phyloP scores from a whole-genome alignment of 1,140 invertebrate genomes.

The Paramacrobiotus metropolitanus region DNA sequence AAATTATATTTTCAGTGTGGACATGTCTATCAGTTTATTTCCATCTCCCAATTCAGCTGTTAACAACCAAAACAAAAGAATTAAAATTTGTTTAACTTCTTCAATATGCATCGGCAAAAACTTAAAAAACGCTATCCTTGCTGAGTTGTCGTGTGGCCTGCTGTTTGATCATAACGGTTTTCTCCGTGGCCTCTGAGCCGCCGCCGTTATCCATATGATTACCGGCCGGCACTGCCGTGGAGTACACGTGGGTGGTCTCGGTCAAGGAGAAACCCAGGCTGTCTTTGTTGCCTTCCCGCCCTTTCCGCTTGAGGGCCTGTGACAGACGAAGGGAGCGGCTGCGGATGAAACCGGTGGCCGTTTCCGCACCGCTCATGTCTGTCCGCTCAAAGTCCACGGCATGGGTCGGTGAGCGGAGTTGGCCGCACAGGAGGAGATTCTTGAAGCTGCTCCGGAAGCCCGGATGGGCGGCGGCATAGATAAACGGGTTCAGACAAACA shows the following conservation, averaged over 20 bases:
- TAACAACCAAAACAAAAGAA: too few species aligned
- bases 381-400: not conserved
- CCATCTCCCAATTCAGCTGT: too few species aligned
- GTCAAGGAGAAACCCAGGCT: too few species aligned
- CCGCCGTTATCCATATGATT: not conserved
- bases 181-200: not conserved
- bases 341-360: not conserved
- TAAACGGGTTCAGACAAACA: constrained; percentile 76
- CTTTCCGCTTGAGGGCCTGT: not conserved
- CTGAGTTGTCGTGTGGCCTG: not conserved
- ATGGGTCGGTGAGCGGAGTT: not conserved
- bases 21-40: too few species aligned
- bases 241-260: too few species aligned
- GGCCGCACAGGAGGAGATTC: not conserved
- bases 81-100: too few species aligned
- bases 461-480: constrained; percentile 41
- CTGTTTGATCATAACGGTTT: too few species aligned
- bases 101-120: too few species aligned
- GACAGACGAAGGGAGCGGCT: not conserved
- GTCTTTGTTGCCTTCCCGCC: not conserved
- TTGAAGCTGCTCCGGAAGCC: constrained; percentile 4
- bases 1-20: too few species aligned
- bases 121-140: not conserved
- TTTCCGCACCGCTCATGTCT: not conserved
- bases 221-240: too few species aligned